Base-by-base conservation (phyloP, 1,140 invertebrate genomes). In the Goniozus legneri region DNA sequence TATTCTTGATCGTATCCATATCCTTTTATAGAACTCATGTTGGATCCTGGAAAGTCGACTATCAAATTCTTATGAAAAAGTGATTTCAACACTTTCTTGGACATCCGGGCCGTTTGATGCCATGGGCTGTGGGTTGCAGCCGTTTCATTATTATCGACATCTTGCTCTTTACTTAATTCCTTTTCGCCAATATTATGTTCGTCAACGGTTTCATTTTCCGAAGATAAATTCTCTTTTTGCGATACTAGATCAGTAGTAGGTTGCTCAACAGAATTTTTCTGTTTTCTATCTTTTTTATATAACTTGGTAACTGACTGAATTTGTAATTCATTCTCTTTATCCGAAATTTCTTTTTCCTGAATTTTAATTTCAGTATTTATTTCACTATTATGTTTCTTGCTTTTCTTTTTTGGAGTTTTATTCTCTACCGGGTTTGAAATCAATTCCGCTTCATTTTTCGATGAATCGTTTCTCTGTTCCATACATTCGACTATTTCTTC, bases 21-120 rank as follows among this genome's bases (percentile, higher is more conserved):
- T 33, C 71, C 71, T 42, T 60, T 61, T 21, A 76, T 64, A 36
- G 68, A 57, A 46, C 65, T 58, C 10, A 75, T 53, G 52, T 75
- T 76, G 2, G 71, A 69, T 2, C 71, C 72, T 33, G 44, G 39
- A 40, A 76, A 76, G 8, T 67, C 18, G 31, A 59, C 27, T 20
- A 60, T 33, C 10, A 64, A 58, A 41, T 54, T 65, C 22, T 48
- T 57, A 8, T 56, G 12, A 21, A 73, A 73, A 14, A 70, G 44
- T n/a, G 51, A 34, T 22, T 54, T 67, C 10, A 75, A 45, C 10
- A 65, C 50, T 38, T 49, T 65, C 48, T 69, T 74, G 0, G 60
- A 49, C 30, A 50, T 58, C 16, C 34, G 62, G 13, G 31, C 16
- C 44, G 38, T 65, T 10, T 37, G 14, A 39, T 24, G 45, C 35